These are phyloP conservation scores for Acanthurus leucopareius DNA, from an alignment of 2,797 vertebrate species.

Conservation along the genomic window DNA sequence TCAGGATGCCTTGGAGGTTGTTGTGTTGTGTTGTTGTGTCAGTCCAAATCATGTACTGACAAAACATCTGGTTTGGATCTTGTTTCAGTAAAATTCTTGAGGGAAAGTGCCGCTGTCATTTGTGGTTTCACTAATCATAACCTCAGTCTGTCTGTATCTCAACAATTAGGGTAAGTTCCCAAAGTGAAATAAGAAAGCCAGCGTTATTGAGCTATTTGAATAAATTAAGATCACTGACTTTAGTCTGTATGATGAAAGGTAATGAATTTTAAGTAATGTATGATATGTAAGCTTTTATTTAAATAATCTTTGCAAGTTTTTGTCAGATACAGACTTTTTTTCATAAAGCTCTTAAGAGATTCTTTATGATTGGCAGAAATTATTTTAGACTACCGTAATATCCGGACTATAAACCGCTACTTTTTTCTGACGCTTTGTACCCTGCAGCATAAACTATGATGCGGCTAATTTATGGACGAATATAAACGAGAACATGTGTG, in stretches of 20 bases:
- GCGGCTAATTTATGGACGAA: no score
- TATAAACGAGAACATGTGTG: no score
- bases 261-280: no score
- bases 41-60: slow-evolving; percentile 11
- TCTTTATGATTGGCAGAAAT: neutral
- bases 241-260: neutral
- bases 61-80: slow-evolving; percentile 36
- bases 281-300: neutral
- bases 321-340: neutral
- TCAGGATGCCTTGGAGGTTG: neutral
- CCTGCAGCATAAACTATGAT: no score
- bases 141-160: slow-evolving; percentile 13
- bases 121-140: slow-evolving; percentile 29
- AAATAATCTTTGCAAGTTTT: neutral
- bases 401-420: no score
- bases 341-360: no score
- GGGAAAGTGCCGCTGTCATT: slow-evolving; percentile 1
- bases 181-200: neutral
- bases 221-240: neutral
- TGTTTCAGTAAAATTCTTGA: slow-evolving; percentile 38
- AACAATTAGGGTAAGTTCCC: neutral
- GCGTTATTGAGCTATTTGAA: neutral
- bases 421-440: no score
- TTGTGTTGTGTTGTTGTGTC: neutral
- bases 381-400: neutral